These are phyloP conservation scores for Psix sp. DNA, from an alignment of 1,140 invertebrate species.

Conservation along the genomic window DNA sequence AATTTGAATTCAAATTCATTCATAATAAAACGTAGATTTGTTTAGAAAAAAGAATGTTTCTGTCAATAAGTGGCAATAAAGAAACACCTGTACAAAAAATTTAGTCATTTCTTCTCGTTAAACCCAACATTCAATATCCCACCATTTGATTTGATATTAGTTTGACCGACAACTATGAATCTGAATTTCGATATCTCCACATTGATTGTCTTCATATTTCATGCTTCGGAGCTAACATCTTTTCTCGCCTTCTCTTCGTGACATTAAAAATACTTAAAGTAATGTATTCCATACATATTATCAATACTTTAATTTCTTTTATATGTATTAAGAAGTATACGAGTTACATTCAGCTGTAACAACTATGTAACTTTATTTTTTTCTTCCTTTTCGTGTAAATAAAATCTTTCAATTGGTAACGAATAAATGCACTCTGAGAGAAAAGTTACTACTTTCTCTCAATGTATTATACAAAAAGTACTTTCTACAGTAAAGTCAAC, in stretches of 20 bases:
- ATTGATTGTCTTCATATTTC: slow-evolving; percentile 58
- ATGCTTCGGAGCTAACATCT: slow-evolving; percentile 50
- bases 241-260: slow-evolving; percentile 46
- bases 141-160: slow-evolving; percentile 1
- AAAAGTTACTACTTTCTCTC: slow-evolving; percentile 17
- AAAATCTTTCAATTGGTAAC: not conserved
- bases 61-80: slow-evolving; percentile 47
- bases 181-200: slow-evolving; percentile 24
- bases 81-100: slow-evolving; percentile 28
- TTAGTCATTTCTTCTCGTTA: slow-evolving; percentile 11
- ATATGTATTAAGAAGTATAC: slow-evolving; percentile 30
- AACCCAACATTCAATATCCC: slow-evolving; percentile 9
- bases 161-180: not conserved
- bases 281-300: slow-evolving; percentile 39
- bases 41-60: slow-evolving; percentile 24
- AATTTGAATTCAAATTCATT: slow-evolving; percentile 20
- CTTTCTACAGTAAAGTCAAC: slow-evolving; percentile 1
- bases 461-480: slow-evolving; percentile 51
- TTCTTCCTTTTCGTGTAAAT: slow-evolving; percentile 11
- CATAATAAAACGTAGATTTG: slow-evolving; percentile 32
- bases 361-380: not conserved
- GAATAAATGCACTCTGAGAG: slow-evolving; percentile 25
- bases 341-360: no score
- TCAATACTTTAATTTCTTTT: slow-evolving; percentile 36
- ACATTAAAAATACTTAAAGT: slow-evolving; percentile 46